phyloP scores from a whole-genome alignment of 2,888 invertebrate species.

The Bimastos eiseni region DNA sequence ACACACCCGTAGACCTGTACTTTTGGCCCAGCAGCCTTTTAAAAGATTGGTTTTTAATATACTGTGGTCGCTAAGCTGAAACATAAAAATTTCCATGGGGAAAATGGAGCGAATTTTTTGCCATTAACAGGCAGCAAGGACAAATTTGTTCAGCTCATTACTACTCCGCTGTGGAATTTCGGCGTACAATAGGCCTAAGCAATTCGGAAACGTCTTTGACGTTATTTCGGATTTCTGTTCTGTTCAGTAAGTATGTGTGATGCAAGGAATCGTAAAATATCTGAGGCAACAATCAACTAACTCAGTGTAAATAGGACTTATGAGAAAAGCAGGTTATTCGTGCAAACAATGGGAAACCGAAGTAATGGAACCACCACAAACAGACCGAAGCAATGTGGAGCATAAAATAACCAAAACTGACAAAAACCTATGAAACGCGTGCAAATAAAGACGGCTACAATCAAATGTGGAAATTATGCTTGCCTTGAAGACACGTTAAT shows the following conservation, averaged over 20 bases:
- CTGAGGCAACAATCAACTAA: background rate
- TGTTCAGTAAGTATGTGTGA: background rate
- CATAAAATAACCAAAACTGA: background rate
- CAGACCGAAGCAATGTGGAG: background rate
- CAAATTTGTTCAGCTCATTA: background rate
- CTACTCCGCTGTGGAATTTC: background rate
- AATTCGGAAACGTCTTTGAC: background rate
- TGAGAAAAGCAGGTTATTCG: background rate
- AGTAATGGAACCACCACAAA: background rate
- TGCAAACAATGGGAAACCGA: background rate
- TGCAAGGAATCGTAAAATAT: background rate
- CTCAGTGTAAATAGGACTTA: background rate
- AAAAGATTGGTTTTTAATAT: background rate
- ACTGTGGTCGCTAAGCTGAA: background rate
- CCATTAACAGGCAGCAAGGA: background rate
- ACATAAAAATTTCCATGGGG: background rate
- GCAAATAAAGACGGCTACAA: background rate
- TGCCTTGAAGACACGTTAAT: background rate
- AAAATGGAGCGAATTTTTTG: background rate
- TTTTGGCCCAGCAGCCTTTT: background rate
- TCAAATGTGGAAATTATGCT: background rate
- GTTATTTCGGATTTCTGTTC: background rate
- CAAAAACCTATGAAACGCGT: background rate
- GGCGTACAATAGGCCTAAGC: background rate
- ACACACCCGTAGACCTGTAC: background rate